Evolutionary conservation across 2,888 invertebrate species (phyloP).

Genomic region (Labia minor): DNA sequence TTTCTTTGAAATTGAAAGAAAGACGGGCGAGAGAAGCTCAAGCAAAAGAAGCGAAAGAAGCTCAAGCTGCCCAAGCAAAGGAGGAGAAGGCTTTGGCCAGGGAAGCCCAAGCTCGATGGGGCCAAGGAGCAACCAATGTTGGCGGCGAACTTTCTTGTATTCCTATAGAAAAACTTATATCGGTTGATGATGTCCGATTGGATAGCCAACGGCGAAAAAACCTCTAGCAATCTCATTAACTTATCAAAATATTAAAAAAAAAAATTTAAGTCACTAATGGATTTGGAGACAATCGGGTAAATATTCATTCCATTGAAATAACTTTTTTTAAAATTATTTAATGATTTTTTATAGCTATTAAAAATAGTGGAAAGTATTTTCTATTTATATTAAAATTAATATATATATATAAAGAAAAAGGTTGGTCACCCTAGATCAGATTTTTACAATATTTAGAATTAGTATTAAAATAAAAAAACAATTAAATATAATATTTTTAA

Average conservation of each 20-base stretch:
- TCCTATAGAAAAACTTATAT: conserved; percentile 64
- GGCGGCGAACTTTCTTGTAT: conserved; percentile 75
- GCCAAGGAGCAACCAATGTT: conserved; percentile 41
- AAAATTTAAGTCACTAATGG: background rate
- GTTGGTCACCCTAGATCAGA: too few species aligned
- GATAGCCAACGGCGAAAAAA: conserved; percentile 27
- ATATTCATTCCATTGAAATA: too few species aligned
- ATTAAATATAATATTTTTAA: too few species aligned
- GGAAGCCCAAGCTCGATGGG: conserved; percentile 28
- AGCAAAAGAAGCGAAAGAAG: conserved; percentile 49
- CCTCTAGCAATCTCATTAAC: background rate
- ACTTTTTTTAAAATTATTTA: too few species aligned
- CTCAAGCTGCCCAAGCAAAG: conserved; percentile 40
- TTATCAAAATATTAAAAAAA: background rate
- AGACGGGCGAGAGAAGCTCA: conserved; percentile 69
- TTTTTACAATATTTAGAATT: too few species aligned
- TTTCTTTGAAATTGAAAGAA: conserved; percentile 67
- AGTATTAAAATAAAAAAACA: too few species aligned
- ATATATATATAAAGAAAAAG: too few species aligned
- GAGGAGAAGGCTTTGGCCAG: conserved; percentile 21
- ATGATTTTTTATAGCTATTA: too few species aligned
- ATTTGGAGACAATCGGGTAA: background rate
- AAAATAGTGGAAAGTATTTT: too few species aligned
- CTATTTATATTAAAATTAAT: too few species aligned
- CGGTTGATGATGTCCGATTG: conserved; percentile 40